These are phyloP conservation scores for Blera fallax DNA, from an alignment of 2,888 invertebrate genomes.

Conservation along the genomic window DNA sequence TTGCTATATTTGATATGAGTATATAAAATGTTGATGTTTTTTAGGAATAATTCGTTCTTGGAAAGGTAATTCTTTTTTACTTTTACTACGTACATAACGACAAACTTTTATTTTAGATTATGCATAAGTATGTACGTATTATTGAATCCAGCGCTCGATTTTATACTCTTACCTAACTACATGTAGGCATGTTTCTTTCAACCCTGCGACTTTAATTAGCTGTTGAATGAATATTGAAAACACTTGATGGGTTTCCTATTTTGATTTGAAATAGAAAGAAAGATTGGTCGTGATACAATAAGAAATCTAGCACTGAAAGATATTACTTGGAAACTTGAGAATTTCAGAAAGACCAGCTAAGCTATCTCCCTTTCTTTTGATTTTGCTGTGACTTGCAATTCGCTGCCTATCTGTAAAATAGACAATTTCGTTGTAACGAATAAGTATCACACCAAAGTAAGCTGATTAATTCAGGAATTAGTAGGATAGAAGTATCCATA, in stretches of 20 bases:
- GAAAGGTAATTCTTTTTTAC: slow-evolving; percentile 72
- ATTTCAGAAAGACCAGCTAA: not conserved
- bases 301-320: slow-evolving; percentile 4
- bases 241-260: slow-evolving; percentile 36
- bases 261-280: slow-evolving; percentile 9
- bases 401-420: not conserved
- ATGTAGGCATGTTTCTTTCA: not conserved
- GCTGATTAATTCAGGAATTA: slow-evolving; percentile 22
- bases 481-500: not conserved
- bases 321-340: slow-evolving; percentile 13
- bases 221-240: not conserved
- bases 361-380: not conserved
- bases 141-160: not conserved
- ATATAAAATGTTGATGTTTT: slow-evolving; percentile 26
- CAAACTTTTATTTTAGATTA: not conserved
- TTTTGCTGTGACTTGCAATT: not conserved
- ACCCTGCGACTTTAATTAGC: not conserved
- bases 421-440: not conserved
- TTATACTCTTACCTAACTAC: not conserved
- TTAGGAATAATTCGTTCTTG: not conserved
- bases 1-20: slow-evolving; percentile 77
- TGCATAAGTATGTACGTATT: no score
- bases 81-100: not conserved
- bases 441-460: slow-evolving; percentile 8
- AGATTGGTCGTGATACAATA: not conserved